These are phyloP conservation scores for Amblyjoppa fuscipennis DNA, from an alignment of 2,888 invertebrate species.

Conservation along the genomic window DNA sequence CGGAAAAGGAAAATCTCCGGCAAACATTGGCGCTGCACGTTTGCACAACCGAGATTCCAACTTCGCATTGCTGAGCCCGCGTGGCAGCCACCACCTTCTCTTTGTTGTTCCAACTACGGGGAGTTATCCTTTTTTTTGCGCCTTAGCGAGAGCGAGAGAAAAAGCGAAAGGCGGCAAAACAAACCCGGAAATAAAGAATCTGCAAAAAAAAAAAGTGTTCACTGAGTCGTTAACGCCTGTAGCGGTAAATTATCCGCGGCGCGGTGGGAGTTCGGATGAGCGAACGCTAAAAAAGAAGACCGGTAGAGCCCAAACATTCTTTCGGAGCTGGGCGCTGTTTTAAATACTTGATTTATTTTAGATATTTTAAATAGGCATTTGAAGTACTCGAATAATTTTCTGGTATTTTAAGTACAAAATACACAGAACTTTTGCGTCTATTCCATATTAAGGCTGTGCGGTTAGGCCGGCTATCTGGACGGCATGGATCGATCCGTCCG, in stretches of 20 bases:
- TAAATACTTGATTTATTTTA: too few relatives aligned
- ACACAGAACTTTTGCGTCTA: too few relatives aligned
- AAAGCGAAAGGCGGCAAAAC: slow-evolving; percentile 22
- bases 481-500: too few relatives aligned
- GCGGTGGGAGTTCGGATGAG: slow-evolving; percentile 37
- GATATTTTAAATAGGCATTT: too few relatives aligned
- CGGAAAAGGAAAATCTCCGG: slow-evolving; percentile 26
- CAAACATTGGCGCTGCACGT: not conserved
- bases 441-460: too few relatives aligned
- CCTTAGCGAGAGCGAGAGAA: slow-evolving; percentile 5
- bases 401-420: too few relatives aligned
- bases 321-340: too few relatives aligned
- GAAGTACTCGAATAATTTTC: too few relatives aligned
- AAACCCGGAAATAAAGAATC: slow-evolving; percentile 24
- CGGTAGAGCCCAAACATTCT: not conserved
- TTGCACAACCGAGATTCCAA: not conserved
- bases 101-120: slow-evolving; percentile 14
- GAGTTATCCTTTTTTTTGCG: slow-evolving; percentile 26
- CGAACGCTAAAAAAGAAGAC: slow-evolving; percentile 2
- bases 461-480: too few relatives aligned
- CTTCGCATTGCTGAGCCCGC: not conserved
- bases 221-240: slow-evolving; percentile 13
- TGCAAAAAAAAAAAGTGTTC: not conserved
- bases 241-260: slow-evolving; percentile 34
- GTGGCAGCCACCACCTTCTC: slow-evolving; percentile 7